These are phyloP conservation scores for Pocota personata DNA, from an alignment of 2,888 invertebrate genomes.

Conservation along the genomic window DNA sequence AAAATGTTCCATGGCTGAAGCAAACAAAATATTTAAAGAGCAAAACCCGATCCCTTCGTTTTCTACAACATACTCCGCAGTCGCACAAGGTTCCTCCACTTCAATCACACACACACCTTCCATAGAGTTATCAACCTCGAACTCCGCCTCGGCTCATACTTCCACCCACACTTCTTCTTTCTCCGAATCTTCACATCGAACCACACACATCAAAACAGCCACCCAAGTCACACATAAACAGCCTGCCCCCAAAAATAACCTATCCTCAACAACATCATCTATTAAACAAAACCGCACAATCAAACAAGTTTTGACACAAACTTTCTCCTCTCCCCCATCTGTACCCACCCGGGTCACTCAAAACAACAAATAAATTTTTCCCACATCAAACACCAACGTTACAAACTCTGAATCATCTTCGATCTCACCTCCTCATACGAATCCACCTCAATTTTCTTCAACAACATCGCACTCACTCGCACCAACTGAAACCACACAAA, in stretches of 20 bases:
- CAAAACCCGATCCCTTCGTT: too few relatives aligned
- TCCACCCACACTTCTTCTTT: not conserved
- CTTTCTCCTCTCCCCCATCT: too few relatives aligned
- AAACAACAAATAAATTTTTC: too few relatives aligned
- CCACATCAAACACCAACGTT: too few relatives aligned
- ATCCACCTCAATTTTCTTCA: not conserved
- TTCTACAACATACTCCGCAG: not conserved
- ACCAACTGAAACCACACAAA: not conserved
- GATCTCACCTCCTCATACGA: not conserved
- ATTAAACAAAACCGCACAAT: not conserved
- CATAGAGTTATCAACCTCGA: not conserved
- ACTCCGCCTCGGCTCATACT: not conserved
- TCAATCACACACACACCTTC: not conserved
- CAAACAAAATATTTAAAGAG: too few relatives aligned
- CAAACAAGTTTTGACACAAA: not conserved
- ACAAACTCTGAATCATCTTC: too few relatives aligned
- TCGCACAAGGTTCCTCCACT: not conserved
- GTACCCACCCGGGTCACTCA: too few relatives aligned
- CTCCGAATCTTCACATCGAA: too few relatives aligned
- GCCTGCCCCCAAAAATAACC: not conserved
- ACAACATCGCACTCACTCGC: slow-evolving; percentile 7
- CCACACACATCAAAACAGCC: not conserved
- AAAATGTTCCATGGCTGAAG: too few relatives aligned
- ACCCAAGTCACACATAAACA: not conserved
- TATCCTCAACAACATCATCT: not conserved